A percentile compares a stretch with the other conserved stretches of the same genome.
Evolutionary conservation across 2,113 vertebrate species (phyloP).

Genomic region (Pelecanus crispus): DNA sequence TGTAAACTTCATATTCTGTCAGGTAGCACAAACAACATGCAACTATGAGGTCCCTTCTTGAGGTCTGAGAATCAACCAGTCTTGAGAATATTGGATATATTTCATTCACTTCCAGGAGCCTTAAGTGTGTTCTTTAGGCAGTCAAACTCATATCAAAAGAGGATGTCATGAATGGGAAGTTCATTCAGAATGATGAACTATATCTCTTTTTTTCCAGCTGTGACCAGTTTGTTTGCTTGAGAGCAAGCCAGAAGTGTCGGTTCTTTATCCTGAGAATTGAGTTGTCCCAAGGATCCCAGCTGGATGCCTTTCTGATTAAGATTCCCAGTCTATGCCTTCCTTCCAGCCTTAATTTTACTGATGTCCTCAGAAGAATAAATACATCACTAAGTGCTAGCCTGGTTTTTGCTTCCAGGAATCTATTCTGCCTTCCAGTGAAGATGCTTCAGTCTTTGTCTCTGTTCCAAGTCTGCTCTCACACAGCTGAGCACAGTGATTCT

Average conservation of each 20-base stretch:
- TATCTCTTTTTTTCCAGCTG: neutral
- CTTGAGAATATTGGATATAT: neutral
- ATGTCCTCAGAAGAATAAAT: neutral
- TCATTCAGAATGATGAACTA: neutral
- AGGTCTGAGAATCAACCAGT: neutral
- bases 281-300: neutral
- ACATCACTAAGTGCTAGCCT: neutral
- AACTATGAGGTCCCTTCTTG: neutral
- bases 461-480: neutral
- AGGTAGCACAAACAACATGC: neutral
- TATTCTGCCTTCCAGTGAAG: neutral
- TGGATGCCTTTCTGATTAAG: neutral
- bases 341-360: neutral
- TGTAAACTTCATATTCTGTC: neutral
- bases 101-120: neutral
- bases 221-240: neutral
- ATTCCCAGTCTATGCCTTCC: neutral
- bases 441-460: neutral
- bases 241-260: neutral
- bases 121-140: neutral
- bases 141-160: neutral
- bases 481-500: neutral
- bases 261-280: neutral
- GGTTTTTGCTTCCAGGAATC: neutral
- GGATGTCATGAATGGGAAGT: neutral